Evolutionary conservation across 2,113 vertebrate species (phyloP).

Genomic region (Aphyosemion australe): DNA sequence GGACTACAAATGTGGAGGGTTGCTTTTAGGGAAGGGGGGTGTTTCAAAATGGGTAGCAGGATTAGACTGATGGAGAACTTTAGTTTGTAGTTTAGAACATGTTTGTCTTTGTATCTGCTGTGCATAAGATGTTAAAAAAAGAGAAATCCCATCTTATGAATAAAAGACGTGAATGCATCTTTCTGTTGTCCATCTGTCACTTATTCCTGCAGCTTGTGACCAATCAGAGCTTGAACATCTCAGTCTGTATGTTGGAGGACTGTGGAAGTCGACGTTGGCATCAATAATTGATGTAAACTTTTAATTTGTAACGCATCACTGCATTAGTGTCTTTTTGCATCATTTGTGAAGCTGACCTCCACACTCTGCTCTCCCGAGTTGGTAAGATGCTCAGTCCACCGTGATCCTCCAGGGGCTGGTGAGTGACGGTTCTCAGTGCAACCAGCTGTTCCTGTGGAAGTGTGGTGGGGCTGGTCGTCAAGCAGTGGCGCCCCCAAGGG

Average conservation of each 20-base stretch:
- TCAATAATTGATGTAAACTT: conserved; percentile 63
- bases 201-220: conserved; percentile 7
- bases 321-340: conserved; percentile 51
- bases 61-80: conserved; percentile 68
- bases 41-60: conserved; percentile 66
- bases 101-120: conserved; percentile 80
- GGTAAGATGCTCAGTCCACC: conserved; percentile 42
- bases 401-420: conserved; percentile 56
- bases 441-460: conserved; percentile 56
- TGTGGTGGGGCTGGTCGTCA: conserved; percentile 4
- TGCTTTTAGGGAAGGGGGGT: conserved; percentile 39
- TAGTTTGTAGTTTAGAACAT: conserved; percentile 79
- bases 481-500: too few relatives aligned
- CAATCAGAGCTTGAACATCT: too few relatives aligned
- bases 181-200: conserved; percentile 31
- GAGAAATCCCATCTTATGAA: conserved; percentile 78
- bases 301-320: conserved; percentile 60
- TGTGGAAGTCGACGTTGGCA: conserved; percentile 41
- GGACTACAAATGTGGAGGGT: conserved; percentile 68
- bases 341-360: conserved; percentile 49
- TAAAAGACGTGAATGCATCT: conserved; percentile 72
- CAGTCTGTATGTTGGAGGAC: background rate
- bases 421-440: conserved; percentile 37
- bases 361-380: conserved; percentile 41
- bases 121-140: conserved; percentile 76